Evolutionary conservation across 2,888 invertebrate species (phyloP), one percentile per base, ranked within the genome.

Genomic region (Pammene aurita): DNA sequence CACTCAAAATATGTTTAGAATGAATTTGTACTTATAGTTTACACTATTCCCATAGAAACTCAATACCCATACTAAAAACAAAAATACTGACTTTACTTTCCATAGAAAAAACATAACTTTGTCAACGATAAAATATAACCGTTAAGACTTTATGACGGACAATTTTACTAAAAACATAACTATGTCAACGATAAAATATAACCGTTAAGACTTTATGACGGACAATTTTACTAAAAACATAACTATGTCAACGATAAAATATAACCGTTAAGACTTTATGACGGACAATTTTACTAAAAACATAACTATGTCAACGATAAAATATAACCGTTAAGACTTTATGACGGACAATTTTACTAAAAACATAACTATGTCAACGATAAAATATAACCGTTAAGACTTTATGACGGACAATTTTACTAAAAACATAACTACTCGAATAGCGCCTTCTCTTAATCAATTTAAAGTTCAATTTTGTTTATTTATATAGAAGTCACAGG

Each of bases 231-330:
- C n/a, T n/a, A 42, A 71, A 48, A 69, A 65, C 72, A 76, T 80
- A 79, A 78, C 71, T 80, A 80, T 84, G 83, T 84, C 84, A 84
- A 77, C 83, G 74, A 73, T 70, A 76, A 76, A 78, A 78, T 77
- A 74, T 78, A 77, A 78, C 82, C 80, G 75, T 76, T 78, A 74
- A 73, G 78, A 78, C 76, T 83, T 81, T 84, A 83, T 75, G n/a
- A n/a, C n/a, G n/a, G n/a, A n/a, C n/a, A n/a, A n/a, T n/a, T n/a
- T n/a, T n/a, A n/a, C n/a, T n/a, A 42, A 71, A 48, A 69, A 65
- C 72, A 76, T 80, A 79, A 78, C 71, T 80, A 80, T 84, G 83
- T 84, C 84, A 84, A 77, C 83, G 74, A 73, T 70, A 76, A 76
- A 78, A 78, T 77, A 74, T 78, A 77, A 78, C 82, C 80, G 75